These are phyloP conservation scores for Polyploca ridens DNA, from an alignment of 2,888 invertebrate species.

Conservation along the genomic window DNA sequence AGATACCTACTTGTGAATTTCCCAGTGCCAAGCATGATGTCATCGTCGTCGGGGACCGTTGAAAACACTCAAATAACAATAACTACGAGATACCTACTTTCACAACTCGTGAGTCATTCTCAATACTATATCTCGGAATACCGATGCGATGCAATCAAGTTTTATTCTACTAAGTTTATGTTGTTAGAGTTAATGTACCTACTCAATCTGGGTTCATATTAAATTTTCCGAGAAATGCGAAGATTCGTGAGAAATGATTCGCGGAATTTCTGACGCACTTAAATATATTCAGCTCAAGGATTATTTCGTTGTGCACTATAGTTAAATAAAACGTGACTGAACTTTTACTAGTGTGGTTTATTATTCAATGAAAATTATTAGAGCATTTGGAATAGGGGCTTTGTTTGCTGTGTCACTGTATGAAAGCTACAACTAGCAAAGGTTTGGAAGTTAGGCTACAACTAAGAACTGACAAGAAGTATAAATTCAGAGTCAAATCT, in stretches of 20 bases:
- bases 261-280: neutral
- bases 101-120: neutral
- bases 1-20: neutral
- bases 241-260: neutral
- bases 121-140: constrained; percentile 1
- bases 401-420: too few species aligned
- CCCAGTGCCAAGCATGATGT: neutral
- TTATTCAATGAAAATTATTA: too few species aligned
- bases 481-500: too few species aligned
- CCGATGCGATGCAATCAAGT: neutral
- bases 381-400: too few species aligned
- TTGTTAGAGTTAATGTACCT: neutral
- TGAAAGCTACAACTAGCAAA: too few species aligned
- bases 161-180: neutral
- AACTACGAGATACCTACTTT: neutral
- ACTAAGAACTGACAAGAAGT: too few species aligned
- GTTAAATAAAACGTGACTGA: too few species aligned
- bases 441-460: too few species aligned
- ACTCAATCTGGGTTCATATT: neutral
- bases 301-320: neutral
- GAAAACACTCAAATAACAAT: constrained; percentile 3
- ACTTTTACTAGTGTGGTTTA: neutral
- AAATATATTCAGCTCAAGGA: neutral
- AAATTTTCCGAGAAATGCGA: neutral
- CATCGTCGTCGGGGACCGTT: neutral